A percentile compares a stretch with the other conserved stretches of the same genome.
These are phyloP conservation scores for Ophion obscuratus DNA, from an alignment of 2,888 invertebrate genomes.

Conservation along the genomic window DNA sequence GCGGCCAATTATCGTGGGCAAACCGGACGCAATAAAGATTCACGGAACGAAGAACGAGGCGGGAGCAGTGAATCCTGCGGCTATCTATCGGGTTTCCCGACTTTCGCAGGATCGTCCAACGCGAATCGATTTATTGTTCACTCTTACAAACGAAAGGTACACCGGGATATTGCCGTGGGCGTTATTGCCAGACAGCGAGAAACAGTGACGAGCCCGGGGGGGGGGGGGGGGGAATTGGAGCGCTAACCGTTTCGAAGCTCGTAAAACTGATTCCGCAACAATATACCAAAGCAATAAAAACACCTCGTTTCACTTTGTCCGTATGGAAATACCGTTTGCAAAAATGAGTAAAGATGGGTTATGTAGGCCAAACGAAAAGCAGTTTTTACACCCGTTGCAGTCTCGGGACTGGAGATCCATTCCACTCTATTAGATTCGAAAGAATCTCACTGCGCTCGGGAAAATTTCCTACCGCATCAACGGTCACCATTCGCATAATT, in stretches of 20 bases:
- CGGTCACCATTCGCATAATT: slow-evolving; percentile 4
- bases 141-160: slow-evolving; percentile 13
- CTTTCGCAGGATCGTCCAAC: slow-evolving; percentile 1
- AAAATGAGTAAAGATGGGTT: slow-evolving; percentile 19
- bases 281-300: slow-evolving; percentile 41
- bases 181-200: not conserved
- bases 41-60: not conserved
- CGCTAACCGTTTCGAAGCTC: slow-evolving; percentile 42
- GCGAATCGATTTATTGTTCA: slow-evolving; percentile 35
- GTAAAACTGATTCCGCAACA: slow-evolving; percentile 56
- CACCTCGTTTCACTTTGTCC: slow-evolving; percentile 6
- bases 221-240: slow-evolving; percentile 52
- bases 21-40: slow-evolving; percentile 21
- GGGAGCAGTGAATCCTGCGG: not conserved
- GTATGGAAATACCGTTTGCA: slow-evolving; percentile 32
- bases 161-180: not conserved
- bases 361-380: slow-evolving; percentile 27
- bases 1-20: slow-evolving; percentile 2
- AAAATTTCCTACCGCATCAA: not conserved
- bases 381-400: slow-evolving; percentile 25
- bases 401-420: slow-evolving; percentile 2
- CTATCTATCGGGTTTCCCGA: slow-evolving; percentile 2
- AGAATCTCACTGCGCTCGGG: not conserved
- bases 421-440: not conserved
- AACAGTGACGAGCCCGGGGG: not conserved